These are phyloP conservation scores for Callinectes sapidus DNA, from an alignment of 2,888 invertebrate genomes.

Conservation along the genomic window DNA sequence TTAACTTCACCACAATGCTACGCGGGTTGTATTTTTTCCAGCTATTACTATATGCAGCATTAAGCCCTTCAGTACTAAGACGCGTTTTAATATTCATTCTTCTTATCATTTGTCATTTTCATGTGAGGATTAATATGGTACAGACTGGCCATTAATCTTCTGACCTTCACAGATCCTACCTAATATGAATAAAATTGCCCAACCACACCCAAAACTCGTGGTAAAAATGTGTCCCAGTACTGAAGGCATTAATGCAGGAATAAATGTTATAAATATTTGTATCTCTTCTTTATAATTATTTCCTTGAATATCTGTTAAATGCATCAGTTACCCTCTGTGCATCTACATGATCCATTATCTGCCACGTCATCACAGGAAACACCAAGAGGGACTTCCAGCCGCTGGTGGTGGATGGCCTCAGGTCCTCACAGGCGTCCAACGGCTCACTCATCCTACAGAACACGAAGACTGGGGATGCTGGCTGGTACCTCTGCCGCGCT, in stretches of 20 bases:
- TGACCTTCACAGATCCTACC: too few relatives aligned
- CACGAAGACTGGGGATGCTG: constrained; percentile 73
- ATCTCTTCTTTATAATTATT: not conserved
- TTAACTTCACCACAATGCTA: not conserved
- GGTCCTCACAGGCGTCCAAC: constrained; percentile 48
- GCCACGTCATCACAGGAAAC: not conserved
- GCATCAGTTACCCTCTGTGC: not conserved
- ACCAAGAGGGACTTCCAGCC: constrained; percentile 59
- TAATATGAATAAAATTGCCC: too few relatives aligned
- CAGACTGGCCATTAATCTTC: too few relatives aligned
- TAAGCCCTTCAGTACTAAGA: too few relatives aligned
- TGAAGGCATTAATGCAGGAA: not conserved
- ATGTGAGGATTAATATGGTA: too few relatives aligned
- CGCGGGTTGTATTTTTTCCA: too few relatives aligned
- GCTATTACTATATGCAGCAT: not conserved
- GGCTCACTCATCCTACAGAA: constrained; percentile 50
- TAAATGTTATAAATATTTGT: not conserved
- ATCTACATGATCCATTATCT: too few relatives aligned
- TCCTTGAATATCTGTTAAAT: not conserved
- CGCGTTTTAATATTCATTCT: too few relatives aligned
- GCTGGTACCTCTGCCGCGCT: constrained; percentile 79
- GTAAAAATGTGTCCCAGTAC: too few relatives aligned
- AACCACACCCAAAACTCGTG: too few relatives aligned
- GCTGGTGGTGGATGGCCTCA: constrained; percentile 47
- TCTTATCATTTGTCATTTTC: too few relatives aligned